Percentiles rank a stretch among this genome's conserved stretches.
Conservation (phyloP, 1,140 invertebrate species). For the Pollicipes pollicipes region DNA sequence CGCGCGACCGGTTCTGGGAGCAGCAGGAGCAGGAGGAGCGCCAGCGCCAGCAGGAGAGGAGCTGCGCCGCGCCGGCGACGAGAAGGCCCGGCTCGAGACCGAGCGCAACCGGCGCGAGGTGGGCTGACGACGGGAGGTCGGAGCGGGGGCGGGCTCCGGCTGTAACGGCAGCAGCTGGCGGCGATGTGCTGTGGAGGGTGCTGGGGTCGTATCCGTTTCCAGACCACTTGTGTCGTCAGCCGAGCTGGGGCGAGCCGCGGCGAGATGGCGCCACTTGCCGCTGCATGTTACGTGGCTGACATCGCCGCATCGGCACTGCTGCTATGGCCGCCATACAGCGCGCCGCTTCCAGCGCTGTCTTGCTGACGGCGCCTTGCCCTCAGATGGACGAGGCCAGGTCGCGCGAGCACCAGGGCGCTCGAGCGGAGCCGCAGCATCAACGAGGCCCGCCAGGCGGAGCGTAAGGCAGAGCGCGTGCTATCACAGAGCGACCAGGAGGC, state of each 20-base stretch:
- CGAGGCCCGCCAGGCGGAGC: constrained; percentile 8
- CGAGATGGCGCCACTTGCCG: too few relatives aligned
- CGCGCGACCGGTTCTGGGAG: constrained; percentile 11
- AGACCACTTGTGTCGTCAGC: too few relatives aligned
- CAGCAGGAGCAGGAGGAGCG: constrained; percentile 11
- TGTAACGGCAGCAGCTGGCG: too few relatives aligned
- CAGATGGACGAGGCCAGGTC: neutral
- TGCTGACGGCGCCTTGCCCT: too few relatives aligned
- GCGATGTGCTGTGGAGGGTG: too few relatives aligned
- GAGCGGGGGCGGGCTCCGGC: constrained; percentile 11
- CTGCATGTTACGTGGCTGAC: too few relatives aligned
- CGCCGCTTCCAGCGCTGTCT: too few relatives aligned
- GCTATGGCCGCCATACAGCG: too few relatives aligned
- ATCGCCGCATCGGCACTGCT: too few relatives aligned
- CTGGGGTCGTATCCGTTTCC: too few relatives aligned
- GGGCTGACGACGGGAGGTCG: constrained; percentile 4
- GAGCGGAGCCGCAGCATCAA: constrained; percentile 10
- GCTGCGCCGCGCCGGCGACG: constrained; percentile 8
- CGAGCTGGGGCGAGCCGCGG: too few relatives aligned
- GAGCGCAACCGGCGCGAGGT: constrained; percentile 4
- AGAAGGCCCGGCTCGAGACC: constrained; percentile 8
- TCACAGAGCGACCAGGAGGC: neutral
- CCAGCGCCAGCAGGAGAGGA: constrained; percentile 9
- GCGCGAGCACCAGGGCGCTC: neutral
- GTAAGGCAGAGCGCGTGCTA: neutral